Evolutionary conservation across 1,140 invertebrate species (phyloP).

Genomic region (Cyclargus thomasi): DNA sequence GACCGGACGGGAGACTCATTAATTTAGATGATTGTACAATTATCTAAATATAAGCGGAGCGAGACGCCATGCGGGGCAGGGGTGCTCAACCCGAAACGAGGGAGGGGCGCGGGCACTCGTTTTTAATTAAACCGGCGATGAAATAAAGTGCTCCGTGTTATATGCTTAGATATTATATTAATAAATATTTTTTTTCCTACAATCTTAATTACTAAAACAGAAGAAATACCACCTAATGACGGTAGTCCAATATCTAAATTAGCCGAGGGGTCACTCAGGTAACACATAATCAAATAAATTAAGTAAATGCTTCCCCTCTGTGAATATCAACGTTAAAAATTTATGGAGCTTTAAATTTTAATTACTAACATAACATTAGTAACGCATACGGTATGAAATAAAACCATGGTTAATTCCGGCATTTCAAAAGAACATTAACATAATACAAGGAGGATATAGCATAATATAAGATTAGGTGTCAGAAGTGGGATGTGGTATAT

Average conservation of each 20-base stretch:
- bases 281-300: constrained; percentile 8
- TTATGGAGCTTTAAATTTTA: constrained; percentile 12
- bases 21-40: constrained; percentile 76
- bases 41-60: constrained; percentile 75
- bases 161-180: constrained; percentile 73
- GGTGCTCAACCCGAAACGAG: constrained; percentile 66
- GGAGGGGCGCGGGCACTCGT: constrained; percentile 68
- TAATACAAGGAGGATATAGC: too few relatives aligned
- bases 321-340: background rate
- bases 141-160: constrained; percentile 73
- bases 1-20: constrained; percentile 70
- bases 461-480: too few relatives aligned
- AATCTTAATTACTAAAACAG: constrained; percentile 15
- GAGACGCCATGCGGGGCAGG: constrained; percentile 61
- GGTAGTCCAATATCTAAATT: background rate
- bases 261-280: background rate
- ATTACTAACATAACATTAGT: constrained; percentile 10
- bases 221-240: background rate
- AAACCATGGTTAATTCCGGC: background rate
- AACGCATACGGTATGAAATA: background rate
- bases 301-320: background rate
- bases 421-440: background rate
- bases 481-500: too few relatives aligned
- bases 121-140: constrained; percentile 73
- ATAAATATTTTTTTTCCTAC: constrained; percentile 57